phyloP scores from a whole-genome alignment of 1,140 invertebrate genomes.

The Bombus impatiens region DNA sequence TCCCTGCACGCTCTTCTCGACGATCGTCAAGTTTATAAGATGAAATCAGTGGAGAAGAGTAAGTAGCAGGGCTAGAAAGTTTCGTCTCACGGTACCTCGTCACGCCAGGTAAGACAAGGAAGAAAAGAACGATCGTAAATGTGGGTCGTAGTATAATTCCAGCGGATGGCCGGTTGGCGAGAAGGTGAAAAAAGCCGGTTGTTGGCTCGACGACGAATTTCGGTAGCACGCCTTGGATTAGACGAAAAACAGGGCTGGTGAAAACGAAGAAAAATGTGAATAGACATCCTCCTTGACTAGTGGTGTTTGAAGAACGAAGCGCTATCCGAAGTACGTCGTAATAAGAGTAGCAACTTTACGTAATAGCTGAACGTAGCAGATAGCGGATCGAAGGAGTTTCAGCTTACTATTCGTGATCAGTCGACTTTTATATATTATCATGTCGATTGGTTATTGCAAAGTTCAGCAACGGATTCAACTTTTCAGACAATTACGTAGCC shows the following conservation, averaged over 20 bases:
- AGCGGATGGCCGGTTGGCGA: not conserved
- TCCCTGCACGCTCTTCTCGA: not conserved
- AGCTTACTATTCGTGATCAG: slow-evolving; percentile 6
- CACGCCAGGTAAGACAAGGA: not conserved
- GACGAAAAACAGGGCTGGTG: not conserved
- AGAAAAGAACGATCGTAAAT: not conserved
- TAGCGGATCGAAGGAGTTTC: slow-evolving; percentile 38
- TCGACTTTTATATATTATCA: slow-evolving; percentile 4
- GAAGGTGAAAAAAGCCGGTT: not conserved
- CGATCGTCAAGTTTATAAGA: not conserved
- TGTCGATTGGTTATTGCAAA: not conserved
- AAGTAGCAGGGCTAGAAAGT: not conserved
- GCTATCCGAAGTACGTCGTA: not conserved
- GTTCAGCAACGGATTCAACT: not conserved
- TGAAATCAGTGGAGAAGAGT: not conserved
- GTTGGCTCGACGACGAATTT: not conserved
- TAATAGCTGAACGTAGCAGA: slow-evolving; percentile 12
- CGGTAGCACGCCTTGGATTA: not conserved
- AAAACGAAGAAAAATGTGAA: not conserved
- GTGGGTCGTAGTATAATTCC: slow-evolving; percentile 3
- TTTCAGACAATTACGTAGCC: not conserved
- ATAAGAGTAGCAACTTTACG: slow-evolving; percentile 43
- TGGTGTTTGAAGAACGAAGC: not conserved
- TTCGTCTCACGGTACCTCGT: not conserved
- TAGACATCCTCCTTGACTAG: not conserved